Evolutionary conservation across 2,888 invertebrate species (phyloP).

Genomic region (Drosophila koepferae): DNA sequence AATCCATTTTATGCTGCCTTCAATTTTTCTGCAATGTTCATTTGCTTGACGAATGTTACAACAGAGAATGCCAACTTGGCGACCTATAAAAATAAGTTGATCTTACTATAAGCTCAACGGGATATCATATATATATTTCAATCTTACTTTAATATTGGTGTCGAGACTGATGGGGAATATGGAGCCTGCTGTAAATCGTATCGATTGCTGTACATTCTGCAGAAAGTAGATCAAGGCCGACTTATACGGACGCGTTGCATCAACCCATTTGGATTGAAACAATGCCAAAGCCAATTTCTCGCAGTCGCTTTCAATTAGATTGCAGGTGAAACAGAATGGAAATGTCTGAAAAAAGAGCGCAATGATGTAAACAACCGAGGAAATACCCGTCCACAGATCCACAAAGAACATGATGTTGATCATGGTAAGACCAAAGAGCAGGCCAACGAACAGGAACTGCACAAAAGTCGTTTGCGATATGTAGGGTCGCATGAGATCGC

Average conservation of each 20-base stretch:
- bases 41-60: slow-evolving; percentile 53
- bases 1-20: not conserved
- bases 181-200: slow-evolving; percentile 36
- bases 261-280: slow-evolving; percentile 43
- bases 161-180: slow-evolving; percentile 41
- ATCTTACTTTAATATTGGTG: slow-evolving; percentile 49
- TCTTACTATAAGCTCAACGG: not conserved
- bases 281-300: slow-evolving; percentile 17
- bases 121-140: not conserved
- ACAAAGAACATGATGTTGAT: slow-evolving; percentile 48
- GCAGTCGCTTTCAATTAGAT: slow-evolving; percentile 36
- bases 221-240: slow-evolving; percentile 34
- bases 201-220: slow-evolving; percentile 37
- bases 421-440: slow-evolving; percentile 38
- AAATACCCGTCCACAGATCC: slow-evolving; percentile 11
- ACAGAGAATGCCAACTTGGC: slow-evolving; percentile 67
- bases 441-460: slow-evolving; percentile 41
- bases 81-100: slow-evolving; percentile 39
- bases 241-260: slow-evolving; percentile 34
- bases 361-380: slow-evolving; percentile 13
- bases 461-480: slow-evolving; percentile 38
- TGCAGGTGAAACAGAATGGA: slow-evolving; percentile 46
- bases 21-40: slow-evolving; percentile 60
- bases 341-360: slow-evolving; percentile 40
- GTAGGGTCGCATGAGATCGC: slow-evolving; percentile 29